Evolutionary conservation across 2,113 vertebrate genomes (phyloP).

Genomic region (Grammomys surdaster): DNA sequence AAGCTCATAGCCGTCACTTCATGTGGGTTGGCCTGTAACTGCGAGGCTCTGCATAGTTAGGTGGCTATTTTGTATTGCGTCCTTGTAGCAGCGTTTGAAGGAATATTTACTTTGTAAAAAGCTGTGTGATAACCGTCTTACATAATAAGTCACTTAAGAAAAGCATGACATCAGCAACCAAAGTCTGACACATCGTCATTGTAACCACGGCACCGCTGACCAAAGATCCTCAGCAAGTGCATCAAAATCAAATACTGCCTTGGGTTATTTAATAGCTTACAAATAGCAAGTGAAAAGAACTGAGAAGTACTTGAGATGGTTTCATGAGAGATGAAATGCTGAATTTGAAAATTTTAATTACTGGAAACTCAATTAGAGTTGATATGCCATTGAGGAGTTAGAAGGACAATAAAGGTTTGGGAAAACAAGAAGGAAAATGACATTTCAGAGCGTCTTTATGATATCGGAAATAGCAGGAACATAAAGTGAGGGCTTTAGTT

Average conservation of each 20-base stretch:
- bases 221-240: neutral
- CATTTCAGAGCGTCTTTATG: neutral
- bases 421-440: neutral
- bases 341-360: slow-evolving; percentile 57
- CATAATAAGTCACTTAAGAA: slow-evolving; percentile 39
- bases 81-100: neutral
- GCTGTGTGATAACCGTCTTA: neutral
- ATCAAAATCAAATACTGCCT: slow-evolving; percentile 43
- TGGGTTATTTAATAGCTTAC: slow-evolving; percentile 38
- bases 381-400: slow-evolving; percentile 44
- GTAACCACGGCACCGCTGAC: neutral
- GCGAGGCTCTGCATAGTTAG: neutral
- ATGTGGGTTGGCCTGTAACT: neutral
- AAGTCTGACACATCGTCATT: neutral
- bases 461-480: neutral
- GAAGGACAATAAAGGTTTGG: slow-evolving; percentile 56
- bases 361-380: slow-evolving; percentile 46
- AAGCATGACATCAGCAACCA: neutral
- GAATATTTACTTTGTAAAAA: neutral
- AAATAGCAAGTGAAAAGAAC: slow-evolving; percentile 43
- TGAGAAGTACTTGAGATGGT: slow-evolving; percentile 38
- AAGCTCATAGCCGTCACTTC: neutral
- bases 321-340: slow-evolving; percentile 61
- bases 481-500: neutral
- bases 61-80: slow-evolving; percentile 13